Evolutionary conservation across 2,797 vertebrate genomes (phyloP).

Genomic region (Acrossocheilus wenchowensis): DNA sequence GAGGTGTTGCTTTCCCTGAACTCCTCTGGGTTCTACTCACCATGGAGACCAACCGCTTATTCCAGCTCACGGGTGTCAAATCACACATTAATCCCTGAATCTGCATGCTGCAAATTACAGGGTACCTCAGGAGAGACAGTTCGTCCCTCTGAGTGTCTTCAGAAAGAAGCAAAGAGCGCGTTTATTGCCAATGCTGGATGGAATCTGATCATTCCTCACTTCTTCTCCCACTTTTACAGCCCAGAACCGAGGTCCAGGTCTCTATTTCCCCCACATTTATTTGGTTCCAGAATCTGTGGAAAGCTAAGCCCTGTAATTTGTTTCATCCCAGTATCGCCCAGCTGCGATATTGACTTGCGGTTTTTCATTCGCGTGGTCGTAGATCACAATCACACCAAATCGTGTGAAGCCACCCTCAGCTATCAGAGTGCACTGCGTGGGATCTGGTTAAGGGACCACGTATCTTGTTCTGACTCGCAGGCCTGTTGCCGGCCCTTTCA

Average conservation of each 20-base stretch:
- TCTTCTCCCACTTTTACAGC: not conserved
- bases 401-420: slow-evolving; percentile 35
- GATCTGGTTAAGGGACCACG: slow-evolving; percentile 16
- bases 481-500: slow-evolving; percentile 14
- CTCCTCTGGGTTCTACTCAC: slow-evolving; percentile 21
- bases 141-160: not conserved
- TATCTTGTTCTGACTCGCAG: slow-evolving; percentile 15
- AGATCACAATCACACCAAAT: slow-evolving; percentile 58
- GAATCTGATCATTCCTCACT: slow-evolving; percentile 22
- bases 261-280: slow-evolving; percentile 35
- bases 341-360: slow-evolving; percentile 51
- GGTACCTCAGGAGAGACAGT: not conserved
- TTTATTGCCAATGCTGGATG: not conserved
- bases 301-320: slow-evolving; percentile 48
- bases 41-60: slow-evolving; percentile 30
- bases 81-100: slow-evolving; percentile 26
- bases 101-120: slow-evolving; percentile 18
- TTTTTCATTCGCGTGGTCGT: slow-evolving; percentile 39
- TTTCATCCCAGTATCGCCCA: slow-evolving; percentile 39
- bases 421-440: slow-evolving; percentile 28
- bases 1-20: slow-evolving; percentile 18
- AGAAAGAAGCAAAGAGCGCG: not conserved
- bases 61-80: slow-evolving; percentile 29
- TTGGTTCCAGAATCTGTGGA: slow-evolving; percentile 36
- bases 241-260: not conserved